These are phyloP conservation scores for Steinernema hermaphroditum DNA, from an alignment of 2,888 invertebrate species.

Conservation along the genomic window DNA sequence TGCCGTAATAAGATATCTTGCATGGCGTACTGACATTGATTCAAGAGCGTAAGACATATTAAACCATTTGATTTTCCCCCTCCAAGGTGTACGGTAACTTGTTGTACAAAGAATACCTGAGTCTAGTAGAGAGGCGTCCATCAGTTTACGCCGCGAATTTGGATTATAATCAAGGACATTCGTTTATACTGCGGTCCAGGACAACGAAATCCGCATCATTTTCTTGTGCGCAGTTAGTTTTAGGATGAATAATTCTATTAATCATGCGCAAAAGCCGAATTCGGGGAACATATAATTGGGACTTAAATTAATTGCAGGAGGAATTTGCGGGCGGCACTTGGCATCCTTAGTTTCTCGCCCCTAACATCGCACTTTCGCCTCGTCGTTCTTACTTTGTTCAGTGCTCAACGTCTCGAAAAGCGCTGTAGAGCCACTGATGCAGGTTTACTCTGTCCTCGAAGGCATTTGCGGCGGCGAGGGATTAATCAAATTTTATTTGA, in stretches of 20 bases:
- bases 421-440: no score
- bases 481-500: slow-evolving; percentile 17
- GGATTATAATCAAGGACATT: no score
- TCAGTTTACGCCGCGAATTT: no score
- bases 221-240: not conserved
- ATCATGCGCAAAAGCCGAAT: slow-evolving; percentile 8
- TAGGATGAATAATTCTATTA: slow-evolving; percentile 15
- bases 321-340: slow-evolving; percentile 25
- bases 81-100: no score
- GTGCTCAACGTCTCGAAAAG: not conserved
- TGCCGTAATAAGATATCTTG: no score
- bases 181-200: not conserved
- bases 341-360: slow-evolving; percentile 2
- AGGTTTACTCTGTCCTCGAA: no score
- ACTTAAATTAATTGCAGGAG: slow-evolving; percentile 25
- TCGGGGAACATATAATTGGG: slow-evolving; percentile 26
- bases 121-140: no score
- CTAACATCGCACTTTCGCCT: slow-evolving; percentile 3
- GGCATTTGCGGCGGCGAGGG: not conserved
- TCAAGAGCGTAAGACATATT: no score
- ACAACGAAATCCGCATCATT: not conserved
- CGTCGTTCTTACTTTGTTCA: not conserved
- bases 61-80: no score
- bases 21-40: no score
- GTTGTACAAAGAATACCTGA: no score